Evolutionary conservation across 2,797 vertebrate genomes (phyloP).

Genomic region (Rhabdophis nuchalis): DNA sequence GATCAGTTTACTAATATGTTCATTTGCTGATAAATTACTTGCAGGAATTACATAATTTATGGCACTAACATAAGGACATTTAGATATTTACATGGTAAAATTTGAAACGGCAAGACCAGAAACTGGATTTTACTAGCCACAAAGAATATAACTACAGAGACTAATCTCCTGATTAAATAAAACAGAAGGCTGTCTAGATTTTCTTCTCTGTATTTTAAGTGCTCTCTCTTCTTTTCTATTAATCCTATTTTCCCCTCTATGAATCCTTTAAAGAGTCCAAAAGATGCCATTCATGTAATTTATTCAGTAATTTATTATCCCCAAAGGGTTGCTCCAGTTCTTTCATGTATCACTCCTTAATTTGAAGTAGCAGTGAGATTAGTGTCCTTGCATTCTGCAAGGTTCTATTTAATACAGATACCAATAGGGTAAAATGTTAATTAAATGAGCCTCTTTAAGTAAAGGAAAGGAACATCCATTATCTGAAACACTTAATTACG

Average conservation of each 20-base stretch:
- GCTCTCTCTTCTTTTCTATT: not conserved
- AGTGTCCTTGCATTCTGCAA: not conserved
- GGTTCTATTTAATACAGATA: not conserved
- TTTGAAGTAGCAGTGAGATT: not conserved
- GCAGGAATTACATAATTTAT: not conserved
- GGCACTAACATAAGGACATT: not conserved
- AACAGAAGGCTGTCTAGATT: not conserved
- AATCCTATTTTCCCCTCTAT: not conserved
- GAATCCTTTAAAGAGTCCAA: not conserved
- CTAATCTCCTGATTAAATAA: not conserved
- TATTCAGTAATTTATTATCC: not conserved
- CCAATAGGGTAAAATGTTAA: not conserved
- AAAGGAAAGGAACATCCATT: not conserved
- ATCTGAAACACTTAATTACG: constrained; percentile 2
- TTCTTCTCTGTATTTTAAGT: not conserved
- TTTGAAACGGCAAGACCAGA: not conserved
- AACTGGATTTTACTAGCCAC: not conserved
- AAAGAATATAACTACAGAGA: not conserved
- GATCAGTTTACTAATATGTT: not conserved
- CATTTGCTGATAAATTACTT: not conserved
- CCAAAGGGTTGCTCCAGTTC: not conserved
- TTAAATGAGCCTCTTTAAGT: not conserved
- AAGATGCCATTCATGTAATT: not conserved
- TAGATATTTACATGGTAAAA: not conserved
- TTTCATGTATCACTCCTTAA: not conserved